Percentiles rank a stretch among this genome's conserved stretches.
These are phyloP conservation scores for Halichoerus grypus DNA, from an alignment of 2,113 vertebrate genomes.

Conservation along the genomic window DNA sequence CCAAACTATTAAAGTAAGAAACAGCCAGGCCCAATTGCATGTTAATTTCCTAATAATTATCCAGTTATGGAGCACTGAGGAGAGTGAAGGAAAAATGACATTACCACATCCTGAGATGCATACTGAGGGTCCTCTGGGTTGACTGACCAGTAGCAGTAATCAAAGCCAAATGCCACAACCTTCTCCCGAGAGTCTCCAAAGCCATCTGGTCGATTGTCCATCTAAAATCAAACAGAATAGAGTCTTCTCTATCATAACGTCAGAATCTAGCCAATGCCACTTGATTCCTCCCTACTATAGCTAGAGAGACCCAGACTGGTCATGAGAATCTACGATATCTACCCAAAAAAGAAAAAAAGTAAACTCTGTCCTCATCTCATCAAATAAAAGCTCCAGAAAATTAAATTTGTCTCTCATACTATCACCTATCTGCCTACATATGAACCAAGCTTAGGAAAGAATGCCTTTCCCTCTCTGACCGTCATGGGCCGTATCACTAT, in stretches of 20 bases:
- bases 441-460: background rate
- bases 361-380: background rate
- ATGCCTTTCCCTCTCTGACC: background rate
- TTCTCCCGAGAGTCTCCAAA: slow-evolving; percentile 93
- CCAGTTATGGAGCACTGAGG: background rate
- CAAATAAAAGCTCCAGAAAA: slow-evolving; percentile 27
- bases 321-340: slow-evolving; percentile 1
- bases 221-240: slow-evolving; percentile 84
- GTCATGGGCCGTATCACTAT: background rate
- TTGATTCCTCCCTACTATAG: background rate
- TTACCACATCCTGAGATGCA: slow-evolving; percentile 97
- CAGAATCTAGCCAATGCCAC: background rate
- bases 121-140: slow-evolving; percentile 93
- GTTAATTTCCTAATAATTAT: background rate
- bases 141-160: slow-evolving; percentile 99
- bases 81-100: slow-evolving; percentile 53
- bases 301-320: background rate
- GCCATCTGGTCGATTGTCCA: slow-evolving; percentile 89
- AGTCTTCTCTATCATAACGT: slow-evolving; percentile 11
- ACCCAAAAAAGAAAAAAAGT: background rate
- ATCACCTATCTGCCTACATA: background rate
- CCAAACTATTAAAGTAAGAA: slow-evolving; percentile 26
- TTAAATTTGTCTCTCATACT: background rate
- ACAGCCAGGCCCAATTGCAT: background rate
- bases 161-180: slow-evolving; percentile 94